Conservation (phyloP, 2,113 vertebrate genomes). For the Muntiacus muntjak region DNA sequence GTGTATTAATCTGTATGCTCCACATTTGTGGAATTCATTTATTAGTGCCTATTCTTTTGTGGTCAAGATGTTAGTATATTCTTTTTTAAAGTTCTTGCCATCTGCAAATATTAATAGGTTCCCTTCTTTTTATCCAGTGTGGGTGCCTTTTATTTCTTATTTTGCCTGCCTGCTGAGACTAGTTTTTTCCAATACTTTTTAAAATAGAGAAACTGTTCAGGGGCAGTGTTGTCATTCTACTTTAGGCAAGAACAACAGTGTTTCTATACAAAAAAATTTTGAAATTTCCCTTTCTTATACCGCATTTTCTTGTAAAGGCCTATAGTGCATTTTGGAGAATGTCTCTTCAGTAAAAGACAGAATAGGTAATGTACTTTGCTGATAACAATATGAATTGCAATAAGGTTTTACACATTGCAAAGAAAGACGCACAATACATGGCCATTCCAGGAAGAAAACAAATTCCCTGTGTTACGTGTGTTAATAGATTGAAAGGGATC, state of each 20-base stretch:
- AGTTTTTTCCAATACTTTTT: neutral
- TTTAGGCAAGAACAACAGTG: neutral
- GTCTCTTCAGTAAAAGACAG: neutral
- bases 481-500: neutral
- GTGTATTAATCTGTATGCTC: neutral
- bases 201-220: neutral
- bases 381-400: neutral
- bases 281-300: neutral
- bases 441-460: neutral
- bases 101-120: neutral
- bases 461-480: neutral
- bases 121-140: neutral
- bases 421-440: neutral
- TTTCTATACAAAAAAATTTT: neutral
- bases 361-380: neutral
- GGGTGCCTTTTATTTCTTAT: neutral
- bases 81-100: neutral
- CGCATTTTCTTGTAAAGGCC: neutral
- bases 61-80: neutral
- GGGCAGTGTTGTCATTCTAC: neutral
- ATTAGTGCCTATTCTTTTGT: neutral
- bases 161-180: neutral
- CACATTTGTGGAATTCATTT: neutral
- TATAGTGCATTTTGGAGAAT: neutral
- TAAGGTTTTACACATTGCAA: neutral